Evolutionary conservation across 2,888 invertebrate species (phyloP).

Genomic region (Microplitis manilae): DNA sequence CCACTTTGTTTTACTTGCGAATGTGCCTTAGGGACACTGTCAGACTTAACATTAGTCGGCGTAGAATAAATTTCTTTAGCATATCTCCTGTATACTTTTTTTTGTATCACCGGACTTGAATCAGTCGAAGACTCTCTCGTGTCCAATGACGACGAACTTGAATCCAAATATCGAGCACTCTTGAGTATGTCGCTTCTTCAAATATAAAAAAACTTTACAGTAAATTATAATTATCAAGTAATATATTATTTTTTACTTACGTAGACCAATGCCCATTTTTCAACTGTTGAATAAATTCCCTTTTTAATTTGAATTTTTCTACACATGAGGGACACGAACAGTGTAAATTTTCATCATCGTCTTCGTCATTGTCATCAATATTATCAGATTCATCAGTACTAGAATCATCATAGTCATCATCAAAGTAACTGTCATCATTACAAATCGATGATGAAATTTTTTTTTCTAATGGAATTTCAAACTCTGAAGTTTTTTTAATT

Average conservation of each 20-base stretch:
- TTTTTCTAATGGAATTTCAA: background rate
- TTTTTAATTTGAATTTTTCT: background rate
- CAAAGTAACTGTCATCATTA: background rate
- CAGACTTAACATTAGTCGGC: background rate
- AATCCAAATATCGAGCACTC: constrained; percentile 2
- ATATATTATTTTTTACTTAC: constrained; percentile 2
- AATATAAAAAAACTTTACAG: background rate
- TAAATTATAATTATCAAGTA: background rate
- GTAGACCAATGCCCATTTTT: background rate
- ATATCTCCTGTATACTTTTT: constrained; percentile 19
- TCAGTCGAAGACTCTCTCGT: constrained; percentile 30
- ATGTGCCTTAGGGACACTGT: too few relatives aligned
- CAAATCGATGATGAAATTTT: background rate
- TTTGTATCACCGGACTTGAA: constrained; percentile 34
- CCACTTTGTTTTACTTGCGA: too few relatives aligned
- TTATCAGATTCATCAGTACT: background rate
- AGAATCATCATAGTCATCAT: background rate
- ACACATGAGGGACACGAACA: background rate
- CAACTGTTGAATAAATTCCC: background rate
- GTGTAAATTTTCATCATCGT: background rate
- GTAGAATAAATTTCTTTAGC: background rate
- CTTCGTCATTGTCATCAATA: background rate
- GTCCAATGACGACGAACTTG: background rate
- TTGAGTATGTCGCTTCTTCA: constrained; percentile 38
- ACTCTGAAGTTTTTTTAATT: background rate